Conservation (phyloP, 2,113 vertebrate genomes). For the Dasyurus viverrinus region DNA sequence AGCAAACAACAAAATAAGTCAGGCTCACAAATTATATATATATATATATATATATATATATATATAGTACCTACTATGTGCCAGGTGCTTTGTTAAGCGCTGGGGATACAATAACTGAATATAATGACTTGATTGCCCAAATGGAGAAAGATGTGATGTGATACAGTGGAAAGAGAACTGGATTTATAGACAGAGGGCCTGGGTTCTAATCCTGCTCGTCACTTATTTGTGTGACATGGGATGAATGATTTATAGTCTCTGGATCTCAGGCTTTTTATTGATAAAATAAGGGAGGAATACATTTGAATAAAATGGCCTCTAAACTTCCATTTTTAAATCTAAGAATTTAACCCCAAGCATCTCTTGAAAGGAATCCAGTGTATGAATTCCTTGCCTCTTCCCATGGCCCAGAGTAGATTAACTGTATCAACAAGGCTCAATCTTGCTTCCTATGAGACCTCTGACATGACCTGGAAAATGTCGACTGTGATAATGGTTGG, state of each 20-base stretch:
- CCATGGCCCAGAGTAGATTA: slow-evolving; percentile 9
- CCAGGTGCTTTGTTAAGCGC: not conserved
- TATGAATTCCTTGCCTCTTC: slow-evolving; percentile 37
- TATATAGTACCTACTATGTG: not conserved
- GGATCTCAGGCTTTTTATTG: not conserved
- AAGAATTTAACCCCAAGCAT: not conserved
- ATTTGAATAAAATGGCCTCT: not conserved
- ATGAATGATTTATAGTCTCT: not conserved
- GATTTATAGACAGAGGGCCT: not conserved
- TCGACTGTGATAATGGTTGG: slow-evolving; percentile 49
- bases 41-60: too few species aligned
- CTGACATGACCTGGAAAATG: slow-evolving; percentile 50
- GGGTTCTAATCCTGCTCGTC: not conserved
- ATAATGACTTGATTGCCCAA: not conserved
- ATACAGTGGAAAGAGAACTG: not conserved
- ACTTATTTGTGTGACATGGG: not conserved
- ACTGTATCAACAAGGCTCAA: slow-evolving; percentile 63
- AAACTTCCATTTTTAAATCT: not conserved
- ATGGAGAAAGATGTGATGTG: slow-evolving; percentile 55
- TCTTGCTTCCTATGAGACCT: slow-evolving; percentile 47
- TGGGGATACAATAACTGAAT: slow-evolving; percentile 44
- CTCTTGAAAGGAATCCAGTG: slow-evolving; percentile 10
- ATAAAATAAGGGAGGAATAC: accelerated
- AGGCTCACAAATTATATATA: not conserved
- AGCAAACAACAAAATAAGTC: not conserved